phyloP scores from a whole-genome alignment of 2,113 vertebrate species.

The Bettongia penicillata region DNA sequence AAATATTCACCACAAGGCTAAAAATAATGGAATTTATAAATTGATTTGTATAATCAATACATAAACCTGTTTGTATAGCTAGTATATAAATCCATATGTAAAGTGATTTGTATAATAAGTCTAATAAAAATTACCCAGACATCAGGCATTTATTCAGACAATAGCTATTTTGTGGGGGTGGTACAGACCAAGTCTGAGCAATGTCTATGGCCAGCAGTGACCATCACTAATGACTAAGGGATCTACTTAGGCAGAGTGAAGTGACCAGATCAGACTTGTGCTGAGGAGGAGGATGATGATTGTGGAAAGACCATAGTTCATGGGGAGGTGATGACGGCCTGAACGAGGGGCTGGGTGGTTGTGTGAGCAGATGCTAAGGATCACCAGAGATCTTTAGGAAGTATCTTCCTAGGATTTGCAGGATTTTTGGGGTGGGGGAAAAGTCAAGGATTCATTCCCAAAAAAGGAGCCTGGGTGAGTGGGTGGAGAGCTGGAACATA shows the following conservation, averaged over 20 bases:
- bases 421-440: background rate
- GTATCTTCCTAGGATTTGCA: background rate
- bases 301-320: too few relatives aligned
- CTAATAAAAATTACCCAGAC: background rate
- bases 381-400: background rate
- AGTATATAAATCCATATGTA: background rate
- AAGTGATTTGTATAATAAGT: background rate
- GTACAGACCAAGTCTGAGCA: too few relatives aligned
- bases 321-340: too few relatives aligned
- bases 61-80: background rate
- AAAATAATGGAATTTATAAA: background rate
- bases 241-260: background rate
- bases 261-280: background rate
- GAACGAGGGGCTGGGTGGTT: background rate
- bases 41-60: background rate
- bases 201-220: background rate
- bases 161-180: background rate
- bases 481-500: background rate
- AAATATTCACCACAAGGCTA: background rate
- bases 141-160: background rate
- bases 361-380: too few relatives aligned
- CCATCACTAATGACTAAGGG: background rate
- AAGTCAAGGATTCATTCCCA: background rate
- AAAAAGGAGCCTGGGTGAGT: background rate
- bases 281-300: too few relatives aligned